Evolutionary conservation across 2,888 invertebrate species (phyloP).

Genomic region (Rhingia rostrata): DNA sequence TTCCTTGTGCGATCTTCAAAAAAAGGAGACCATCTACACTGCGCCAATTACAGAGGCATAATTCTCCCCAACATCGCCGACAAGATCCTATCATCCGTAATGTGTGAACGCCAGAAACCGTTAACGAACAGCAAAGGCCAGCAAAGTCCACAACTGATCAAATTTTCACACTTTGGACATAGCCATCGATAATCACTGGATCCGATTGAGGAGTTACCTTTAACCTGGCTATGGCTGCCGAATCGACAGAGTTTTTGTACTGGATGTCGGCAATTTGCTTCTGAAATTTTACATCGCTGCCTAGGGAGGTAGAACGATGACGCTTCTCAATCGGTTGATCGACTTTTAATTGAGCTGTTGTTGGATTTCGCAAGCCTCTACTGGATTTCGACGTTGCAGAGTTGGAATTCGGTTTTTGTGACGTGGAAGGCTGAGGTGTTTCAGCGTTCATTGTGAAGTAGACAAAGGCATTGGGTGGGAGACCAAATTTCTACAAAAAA

Average conservation of each 20-base stretch:
- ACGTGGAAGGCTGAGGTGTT: neutral
- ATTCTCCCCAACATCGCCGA: too few relatives aligned
- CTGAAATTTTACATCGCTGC: slow-evolving; percentile 76
- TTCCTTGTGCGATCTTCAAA: too few relatives aligned
- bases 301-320: slow-evolving; percentile 50
- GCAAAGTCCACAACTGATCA: too few relatives aligned
- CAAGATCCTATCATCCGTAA: too few relatives aligned
- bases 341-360: slow-evolving; percentile 7
- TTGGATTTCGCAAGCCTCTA: slow-evolving; percentile 33
- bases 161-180: slow-evolving; percentile 82
- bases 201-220: slow-evolving; percentile 76
- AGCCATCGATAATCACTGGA: slow-evolving; percentile 82
- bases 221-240: slow-evolving; percentile 78
- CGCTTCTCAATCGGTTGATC: slow-evolving; percentile 40
- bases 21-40: too few relatives aligned
- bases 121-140: too few relatives aligned
- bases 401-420: slow-evolving; percentile 25
- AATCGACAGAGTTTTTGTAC: slow-evolving; percentile 78
- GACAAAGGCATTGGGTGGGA: slow-evolving; percentile 80
- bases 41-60: too few relatives aligned
- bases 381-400: slow-evolving; percentile 3
- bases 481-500: slow-evolving; percentile 78
- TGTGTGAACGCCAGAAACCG: too few relatives aligned
- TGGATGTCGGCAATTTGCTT: slow-evolving; percentile 79
- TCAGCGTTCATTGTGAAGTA: slow-evolving; percentile 76